phyloP scores from a whole-genome alignment of 2,797 vertebrate genomes.

The Lepus oiostolus region DNA sequence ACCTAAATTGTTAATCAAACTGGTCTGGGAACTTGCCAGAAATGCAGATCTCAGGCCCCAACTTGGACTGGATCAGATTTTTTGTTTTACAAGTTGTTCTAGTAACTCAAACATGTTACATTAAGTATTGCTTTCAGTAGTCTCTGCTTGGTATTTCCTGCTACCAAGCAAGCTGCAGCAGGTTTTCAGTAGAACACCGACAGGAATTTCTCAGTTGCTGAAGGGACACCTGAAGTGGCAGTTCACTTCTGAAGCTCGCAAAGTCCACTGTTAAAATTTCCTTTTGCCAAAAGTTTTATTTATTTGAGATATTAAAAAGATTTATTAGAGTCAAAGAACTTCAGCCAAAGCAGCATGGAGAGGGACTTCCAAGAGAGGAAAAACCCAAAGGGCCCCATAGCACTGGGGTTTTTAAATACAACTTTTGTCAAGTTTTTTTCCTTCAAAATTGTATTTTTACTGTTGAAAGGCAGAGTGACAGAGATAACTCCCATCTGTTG shows the following conservation, averaged over 20 bases:
- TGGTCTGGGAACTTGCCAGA: neutral
- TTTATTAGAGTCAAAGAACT: too few relatives aligned
- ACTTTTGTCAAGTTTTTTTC: too few relatives aligned
- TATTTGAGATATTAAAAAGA: too few relatives aligned
- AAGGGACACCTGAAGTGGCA: neutral
- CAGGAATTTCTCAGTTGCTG: constrained; percentile 27
- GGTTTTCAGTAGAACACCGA: neutral
- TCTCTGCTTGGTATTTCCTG: constrained; percentile 28
- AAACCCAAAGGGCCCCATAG: too few relatives aligned
- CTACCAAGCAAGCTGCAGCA: constrained; percentile 1
- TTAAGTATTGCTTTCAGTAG: neutral
- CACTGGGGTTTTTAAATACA: too few relatives aligned
- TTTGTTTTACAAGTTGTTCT: constrained; percentile 32
- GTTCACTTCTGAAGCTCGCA: constrained; percentile 23
- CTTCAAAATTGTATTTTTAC: too few relatives aligned
- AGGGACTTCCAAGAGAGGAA: too few relatives aligned
- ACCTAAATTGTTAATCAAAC: neutral
- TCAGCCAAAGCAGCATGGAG: too few relatives aligned
- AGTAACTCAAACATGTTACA: neutral
- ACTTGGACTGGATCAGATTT: neutral
- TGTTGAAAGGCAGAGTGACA: too few relatives aligned
- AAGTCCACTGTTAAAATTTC: neutral
- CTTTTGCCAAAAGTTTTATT: too few relatives aligned
- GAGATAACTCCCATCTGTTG: too few relatives aligned
- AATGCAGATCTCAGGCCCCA: neutral